Percentiles rank a stretch among this genome's conserved stretches.
phyloP scores from a whole-genome alignment of 2,888 invertebrate species.

The Ceratothoa steindachneri region DNA sequence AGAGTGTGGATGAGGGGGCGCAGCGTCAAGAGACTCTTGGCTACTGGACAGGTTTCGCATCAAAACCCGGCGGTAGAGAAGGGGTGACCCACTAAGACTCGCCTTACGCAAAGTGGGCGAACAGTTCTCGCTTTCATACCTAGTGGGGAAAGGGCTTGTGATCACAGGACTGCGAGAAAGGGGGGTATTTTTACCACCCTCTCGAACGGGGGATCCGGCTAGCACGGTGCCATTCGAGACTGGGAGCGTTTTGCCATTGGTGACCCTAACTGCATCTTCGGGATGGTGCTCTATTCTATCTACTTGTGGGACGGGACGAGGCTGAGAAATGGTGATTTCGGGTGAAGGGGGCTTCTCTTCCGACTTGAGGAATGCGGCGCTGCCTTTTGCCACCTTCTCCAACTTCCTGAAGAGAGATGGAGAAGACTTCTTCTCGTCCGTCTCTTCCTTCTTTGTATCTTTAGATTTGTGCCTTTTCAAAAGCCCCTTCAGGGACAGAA shows the following conservation, averaged over 20 bases:
- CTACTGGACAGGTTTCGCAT: conserved; percentile 42
- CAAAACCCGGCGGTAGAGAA: conserved; percentile 37
- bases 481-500: conserved; percentile 37
- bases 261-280: neutral
- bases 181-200: conserved; percentile 7
- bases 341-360: conserved; percentile 15
- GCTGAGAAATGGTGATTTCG: neutral
- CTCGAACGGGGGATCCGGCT: conserved; percentile 11
- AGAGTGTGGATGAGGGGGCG: conserved; percentile 18
- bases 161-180: neutral
- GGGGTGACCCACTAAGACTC: conserved; percentile 29
- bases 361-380: conserved; percentile 21
- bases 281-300: neutral
- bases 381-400: conserved; percentile 34
- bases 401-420: conserved; percentile 42
- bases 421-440: conserved; percentile 33
- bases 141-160: conserved; percentile 29
- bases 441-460: conserved; percentile 14
- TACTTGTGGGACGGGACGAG: neutral
- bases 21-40: conserved; percentile 40
- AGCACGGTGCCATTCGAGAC: conserved; percentile 26
- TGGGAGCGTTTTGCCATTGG: conserved; percentile 34
- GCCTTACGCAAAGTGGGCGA: neutral
- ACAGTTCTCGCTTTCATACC: conserved; percentile 30
- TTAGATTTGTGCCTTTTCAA: conserved; percentile 39